Conservation (phyloP, 2,797 vertebrate genomes). For the Onychomys leucogaster region DNA sequence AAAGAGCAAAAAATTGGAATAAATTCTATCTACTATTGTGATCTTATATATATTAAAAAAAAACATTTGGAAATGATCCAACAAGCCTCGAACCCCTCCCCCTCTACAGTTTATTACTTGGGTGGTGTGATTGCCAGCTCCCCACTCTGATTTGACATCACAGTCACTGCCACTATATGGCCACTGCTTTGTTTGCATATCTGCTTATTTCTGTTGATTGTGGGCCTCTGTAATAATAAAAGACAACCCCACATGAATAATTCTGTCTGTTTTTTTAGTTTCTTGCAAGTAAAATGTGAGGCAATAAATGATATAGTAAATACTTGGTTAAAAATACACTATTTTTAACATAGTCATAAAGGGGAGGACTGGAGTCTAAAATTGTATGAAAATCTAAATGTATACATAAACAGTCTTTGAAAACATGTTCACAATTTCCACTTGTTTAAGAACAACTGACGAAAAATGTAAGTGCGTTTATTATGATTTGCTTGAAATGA, state of each 20-base stretch:
- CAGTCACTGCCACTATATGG: background rate
- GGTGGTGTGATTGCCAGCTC: background rate
- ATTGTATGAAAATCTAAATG: background rate
- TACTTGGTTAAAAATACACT: background rate
- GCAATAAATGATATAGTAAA: background rate
- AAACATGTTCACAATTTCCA: background rate
- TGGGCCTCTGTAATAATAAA: background rate
- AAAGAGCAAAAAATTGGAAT: slow-evolving; percentile 82
- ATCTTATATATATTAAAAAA: background rate
- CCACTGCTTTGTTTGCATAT: background rate
- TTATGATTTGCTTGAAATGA: background rate
- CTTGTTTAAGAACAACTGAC: slow-evolving; percentile 1
- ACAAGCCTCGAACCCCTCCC: background rate
- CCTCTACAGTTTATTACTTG: background rate
- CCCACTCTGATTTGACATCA: background rate
- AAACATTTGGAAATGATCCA: background rate
- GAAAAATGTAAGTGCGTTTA: background rate
- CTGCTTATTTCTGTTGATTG: background rate
- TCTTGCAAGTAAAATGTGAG: background rate
- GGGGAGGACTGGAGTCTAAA: background rate
- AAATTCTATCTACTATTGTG: slow-evolving; percentile 57
- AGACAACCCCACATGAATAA: background rate
- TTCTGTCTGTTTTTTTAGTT: background rate
- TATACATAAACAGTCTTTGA: background rate
- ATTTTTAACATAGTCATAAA: background rate